Base-by-base conservation (phyloP, 2,888 invertebrate species). In the Caenorhabditis drosophilae region DNA sequence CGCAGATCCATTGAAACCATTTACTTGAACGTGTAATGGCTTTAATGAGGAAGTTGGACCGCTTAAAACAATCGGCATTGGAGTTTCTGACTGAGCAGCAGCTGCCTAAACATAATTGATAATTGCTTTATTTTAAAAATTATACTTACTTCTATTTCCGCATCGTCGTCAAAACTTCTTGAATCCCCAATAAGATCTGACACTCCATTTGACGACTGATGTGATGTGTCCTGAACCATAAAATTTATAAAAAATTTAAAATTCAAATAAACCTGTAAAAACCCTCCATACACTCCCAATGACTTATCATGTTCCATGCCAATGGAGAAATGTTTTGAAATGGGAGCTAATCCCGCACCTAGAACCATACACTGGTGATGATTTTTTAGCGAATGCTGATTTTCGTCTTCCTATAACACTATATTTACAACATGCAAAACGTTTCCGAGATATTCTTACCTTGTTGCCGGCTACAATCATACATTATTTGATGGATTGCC, bases 401-500 rank as follows among this genome's bases (percentile, higher is more conserved):
- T 3, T 40, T 18, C 11, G 2, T 18, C 20, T n/a, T 18, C 15
- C 18, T 7, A 22, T 20, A 40, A 40, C 16, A 18, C 2, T 20
- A 40, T 40, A 7, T 7, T 18, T 40, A 36, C 15, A 36, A n/a
- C n/a, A 36, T 36, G 36, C 6, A 36, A 36, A 36, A 36, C 36
- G 4, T n/a, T n/a, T n/a, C n/a, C 15, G 36, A 36, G 12, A 36
- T 36, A n/a, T 36, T 36, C 22, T 40, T 23, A 62, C 62, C 47
- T 62, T 56, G 36, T 57, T 57, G 20, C n/a, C 16, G 22, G 45
- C 49, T 48, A 58, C 53, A 46, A 46, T 63, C 63, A 58, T 63
- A 46, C 63, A 63, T 63, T 50, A 38, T 63, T 58, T 58, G 63
- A 63, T 63, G 63, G 63, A 40, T 16, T 40, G 44, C 49, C 63